Conservation (phyloP, 2,888 invertebrate species). For the Lissocephala sabroskyi region DNA sequence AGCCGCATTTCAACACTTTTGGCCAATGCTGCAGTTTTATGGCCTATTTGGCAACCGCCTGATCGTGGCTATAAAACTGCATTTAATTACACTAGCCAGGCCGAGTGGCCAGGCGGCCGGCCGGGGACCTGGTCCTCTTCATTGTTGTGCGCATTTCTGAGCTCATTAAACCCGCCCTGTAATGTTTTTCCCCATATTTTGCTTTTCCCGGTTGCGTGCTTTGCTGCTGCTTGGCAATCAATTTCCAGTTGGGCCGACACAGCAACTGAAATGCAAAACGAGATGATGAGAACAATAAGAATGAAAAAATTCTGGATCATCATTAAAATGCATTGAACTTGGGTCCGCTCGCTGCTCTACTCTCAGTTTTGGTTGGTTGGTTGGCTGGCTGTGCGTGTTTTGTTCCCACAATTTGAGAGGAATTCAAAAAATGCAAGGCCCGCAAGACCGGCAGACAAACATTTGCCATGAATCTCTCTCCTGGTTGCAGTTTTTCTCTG, state of each 20-base stretch:
- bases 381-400: conserved; percentile 13
- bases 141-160: conserved; percentile 57
- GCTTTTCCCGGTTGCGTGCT: too few species aligned
- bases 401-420: conserved; percentile 25
- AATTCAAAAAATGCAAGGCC: conserved; percentile 40
- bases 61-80: conserved; percentile 62
- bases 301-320: too few species aligned
- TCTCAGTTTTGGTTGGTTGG: neutral
- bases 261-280: conserved; percentile 51
- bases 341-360: conserved; percentile 18
- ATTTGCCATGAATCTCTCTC: too few species aligned
- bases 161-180: conserved; percentile 44
- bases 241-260: too few species aligned
- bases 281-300: too few species aligned
- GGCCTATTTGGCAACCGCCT: conserved; percentile 37
- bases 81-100: conserved; percentile 47
- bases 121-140: neutral
- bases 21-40: conserved; percentile 17
- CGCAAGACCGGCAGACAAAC: too few species aligned
- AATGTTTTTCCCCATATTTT: too few species aligned
- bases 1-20: conserved; percentile 57
- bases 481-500: too few species aligned
- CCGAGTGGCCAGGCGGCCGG: neutral
- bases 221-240: too few species aligned
- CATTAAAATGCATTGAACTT: conserved; percentile 56